phyloP scores from a whole-genome alignment of 2,113 vertebrate genomes.

The Guaruba guarouba region DNA sequence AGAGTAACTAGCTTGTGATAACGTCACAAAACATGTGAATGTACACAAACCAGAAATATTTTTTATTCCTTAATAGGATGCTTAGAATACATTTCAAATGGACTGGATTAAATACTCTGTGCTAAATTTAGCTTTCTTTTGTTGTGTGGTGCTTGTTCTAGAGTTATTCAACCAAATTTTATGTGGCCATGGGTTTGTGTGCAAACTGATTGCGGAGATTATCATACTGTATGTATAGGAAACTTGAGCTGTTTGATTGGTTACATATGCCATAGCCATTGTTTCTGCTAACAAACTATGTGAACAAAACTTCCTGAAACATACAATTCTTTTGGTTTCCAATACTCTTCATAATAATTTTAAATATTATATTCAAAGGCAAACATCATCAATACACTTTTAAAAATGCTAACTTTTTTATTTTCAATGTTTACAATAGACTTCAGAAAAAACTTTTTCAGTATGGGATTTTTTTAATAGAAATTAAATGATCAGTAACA shows the following conservation, averaged over 20 bases:
- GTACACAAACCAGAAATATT: background rate
- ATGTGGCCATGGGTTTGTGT: background rate
- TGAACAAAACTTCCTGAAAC: background rate
- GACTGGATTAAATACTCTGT: background rate
- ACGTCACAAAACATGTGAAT: background rate
- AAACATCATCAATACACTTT: background rate
- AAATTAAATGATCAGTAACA: background rate
- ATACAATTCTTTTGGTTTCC: background rate
- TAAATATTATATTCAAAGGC: background rate
- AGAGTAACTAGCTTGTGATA: background rate
- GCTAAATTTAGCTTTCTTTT: background rate
- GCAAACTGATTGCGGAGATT: background rate
- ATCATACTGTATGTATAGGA: background rate
- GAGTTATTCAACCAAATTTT: background rate
- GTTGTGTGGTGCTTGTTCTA: background rate
- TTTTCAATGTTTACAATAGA: background rate
- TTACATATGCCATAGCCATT: background rate
- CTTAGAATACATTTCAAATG: background rate
- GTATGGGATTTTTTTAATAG: background rate
- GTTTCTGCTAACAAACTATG: background rate
- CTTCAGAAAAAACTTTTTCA: background rate
- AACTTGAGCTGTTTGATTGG: slow-evolving; percentile 1
- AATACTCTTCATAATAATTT: background rate
- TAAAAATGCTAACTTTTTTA: background rate
- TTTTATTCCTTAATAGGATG: background rate